Percentiles rank a stretch among this genome's conserved stretches.
Evolutionary conservation across 2,113 vertebrate species (phyloP).

Genomic region (Glaucomys volans): DNA sequence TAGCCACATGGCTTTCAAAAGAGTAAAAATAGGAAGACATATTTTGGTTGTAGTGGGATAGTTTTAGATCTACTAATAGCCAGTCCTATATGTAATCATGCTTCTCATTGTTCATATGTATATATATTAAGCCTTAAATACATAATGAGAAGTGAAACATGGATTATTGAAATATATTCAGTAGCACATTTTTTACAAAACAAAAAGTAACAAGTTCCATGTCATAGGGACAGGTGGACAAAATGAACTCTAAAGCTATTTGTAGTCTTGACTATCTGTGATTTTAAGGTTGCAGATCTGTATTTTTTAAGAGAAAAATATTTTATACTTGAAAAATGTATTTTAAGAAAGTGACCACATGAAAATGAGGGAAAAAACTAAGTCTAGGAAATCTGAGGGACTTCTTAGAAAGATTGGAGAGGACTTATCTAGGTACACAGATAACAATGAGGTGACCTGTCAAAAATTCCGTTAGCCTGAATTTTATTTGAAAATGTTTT

Average conservation of each 20-base stretch:
- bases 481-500: constrained; percentile 27
- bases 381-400: neutral
- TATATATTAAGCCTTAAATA: neutral
- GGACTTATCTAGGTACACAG: neutral
- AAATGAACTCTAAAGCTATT: constrained; percentile 38
- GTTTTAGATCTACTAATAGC: constrained; percentile 21
- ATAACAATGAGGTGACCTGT: neutral
- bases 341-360: constrained; percentile 11
- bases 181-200: neutral
- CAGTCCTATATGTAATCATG: neutral
- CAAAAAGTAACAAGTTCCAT: neutral
- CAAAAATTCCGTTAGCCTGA: constrained; percentile 6
- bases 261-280: neutral
- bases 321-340: neutral
- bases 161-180: constrained; percentile 19
- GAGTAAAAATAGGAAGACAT: constrained; percentile 10
- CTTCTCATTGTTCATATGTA: constrained; percentile 2
- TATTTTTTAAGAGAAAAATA: constrained; percentile 21
- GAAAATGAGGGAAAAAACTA: neutral
- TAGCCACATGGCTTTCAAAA: constrained; percentile 5
- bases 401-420: neutral
- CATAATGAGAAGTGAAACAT: constrained; percentile 29
- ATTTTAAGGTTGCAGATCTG: neutral
- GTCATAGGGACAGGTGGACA: neutral
- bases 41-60: neutral